phyloP scores from a whole-genome alignment of 2,113 vertebrate genomes.

The Arenaria interpres region DNA sequence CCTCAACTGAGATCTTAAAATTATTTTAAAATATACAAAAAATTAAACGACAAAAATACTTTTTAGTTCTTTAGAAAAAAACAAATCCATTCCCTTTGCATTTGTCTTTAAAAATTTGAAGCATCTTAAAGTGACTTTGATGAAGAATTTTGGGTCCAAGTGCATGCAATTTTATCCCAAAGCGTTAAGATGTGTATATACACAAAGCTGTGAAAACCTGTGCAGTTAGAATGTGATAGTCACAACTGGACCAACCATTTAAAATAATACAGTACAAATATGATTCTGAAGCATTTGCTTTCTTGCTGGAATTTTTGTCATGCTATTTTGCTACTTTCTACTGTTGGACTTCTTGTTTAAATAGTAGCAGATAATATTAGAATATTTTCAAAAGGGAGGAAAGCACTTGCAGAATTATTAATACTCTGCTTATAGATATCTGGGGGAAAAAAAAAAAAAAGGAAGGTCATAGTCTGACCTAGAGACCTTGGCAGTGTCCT shows the following conservation, averaged over 20 bases:
- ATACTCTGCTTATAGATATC: conserved; percentile 25
- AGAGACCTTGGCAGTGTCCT: conserved; percentile 61
- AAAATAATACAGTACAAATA: not conserved
- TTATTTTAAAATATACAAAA: not conserved
- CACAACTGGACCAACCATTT: not conserved
- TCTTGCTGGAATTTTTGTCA: not conserved
- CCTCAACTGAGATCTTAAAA: not conserved
- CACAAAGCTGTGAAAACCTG: not conserved
- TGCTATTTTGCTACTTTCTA: not conserved
- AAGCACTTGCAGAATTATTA: conserved; percentile 29
- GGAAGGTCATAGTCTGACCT: conserved; percentile 46
- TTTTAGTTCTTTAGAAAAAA: not conserved
- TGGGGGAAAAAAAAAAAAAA: not conserved
- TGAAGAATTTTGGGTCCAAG: not conserved
- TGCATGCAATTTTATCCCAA: not conserved
- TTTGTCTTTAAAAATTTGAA: not conserved
- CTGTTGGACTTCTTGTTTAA: not conserved
- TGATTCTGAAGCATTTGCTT: not conserved
- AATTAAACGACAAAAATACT: not conserved
- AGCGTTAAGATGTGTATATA: not conserved
- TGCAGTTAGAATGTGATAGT: not conserved
- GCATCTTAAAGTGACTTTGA: not conserved
- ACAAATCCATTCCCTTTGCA: not conserved
- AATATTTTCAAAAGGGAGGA: not conserved
- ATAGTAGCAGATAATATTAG: not conserved